Percentiles rank a stretch among this genome's conserved stretches.
Conservation (phyloP, 1,140 invertebrate genomes). For the Lanistes nyassanus region DNA sequence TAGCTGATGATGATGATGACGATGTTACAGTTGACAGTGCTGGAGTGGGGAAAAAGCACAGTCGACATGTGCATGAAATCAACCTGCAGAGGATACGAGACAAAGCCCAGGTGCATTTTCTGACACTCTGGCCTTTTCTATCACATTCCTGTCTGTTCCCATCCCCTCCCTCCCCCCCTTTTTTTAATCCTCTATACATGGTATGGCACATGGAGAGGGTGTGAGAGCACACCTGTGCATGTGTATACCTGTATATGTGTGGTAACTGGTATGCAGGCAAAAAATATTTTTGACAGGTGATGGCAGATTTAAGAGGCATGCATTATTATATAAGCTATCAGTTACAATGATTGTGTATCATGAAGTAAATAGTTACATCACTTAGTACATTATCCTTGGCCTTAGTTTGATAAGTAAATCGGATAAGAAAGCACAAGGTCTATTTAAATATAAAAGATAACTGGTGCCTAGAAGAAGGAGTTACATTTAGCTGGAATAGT, state of each 20-base stretch:
- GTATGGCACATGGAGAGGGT: not conserved
- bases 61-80: conserved; percentile 8
- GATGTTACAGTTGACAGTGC: not conserved
- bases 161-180: not conserved
- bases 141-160: not conserved
- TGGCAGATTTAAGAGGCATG: no score
- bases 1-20: not conserved
- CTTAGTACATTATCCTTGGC: no score
- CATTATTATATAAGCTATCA: no score
- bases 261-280: no score
- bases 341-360: no score
- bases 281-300: no score
- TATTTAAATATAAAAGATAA: no score
- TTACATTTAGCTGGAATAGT: no score
- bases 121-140: not conserved
- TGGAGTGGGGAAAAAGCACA: not conserved
- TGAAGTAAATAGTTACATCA: no score
- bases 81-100: conserved; percentile 40
- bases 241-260: not conserved
- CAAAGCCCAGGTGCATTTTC: conserved; percentile 36
- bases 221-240: not conserved
- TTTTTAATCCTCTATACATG: not conserved
- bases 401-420: no score
- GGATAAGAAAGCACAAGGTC: no score
- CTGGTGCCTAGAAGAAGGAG: no score